Base-by-base conservation (phyloP, 2,888 invertebrate species). In the Lottia gigantea region DNA sequence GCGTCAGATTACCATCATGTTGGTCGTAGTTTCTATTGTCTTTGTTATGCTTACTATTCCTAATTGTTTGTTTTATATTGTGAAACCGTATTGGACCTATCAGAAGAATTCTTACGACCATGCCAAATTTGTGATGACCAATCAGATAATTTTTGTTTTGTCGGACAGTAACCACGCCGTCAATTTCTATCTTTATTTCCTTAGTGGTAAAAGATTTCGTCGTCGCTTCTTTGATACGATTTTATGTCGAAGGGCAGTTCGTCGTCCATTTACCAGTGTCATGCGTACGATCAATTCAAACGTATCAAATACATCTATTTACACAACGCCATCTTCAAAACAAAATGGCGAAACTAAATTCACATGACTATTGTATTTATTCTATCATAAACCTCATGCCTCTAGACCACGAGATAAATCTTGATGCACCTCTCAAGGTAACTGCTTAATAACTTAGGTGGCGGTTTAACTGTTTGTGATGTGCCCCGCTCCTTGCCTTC, bases 1-100 rank as follows among this genome's bases (percentile, higher is more conserved):
- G 62, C 74, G 76, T 14, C 84, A 84, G 70, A 78, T 83, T 25
- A 83, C 84, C 2, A 71, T 81, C 61, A 84, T 84, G 84, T 69
- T 84, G 40, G 67, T 83, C 4, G 77, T 80, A 15, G 77, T 82
- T 49, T 82, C 82, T 11, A 65, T 83, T 7, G 79, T 78, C 16
- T 84, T 82, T 63, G 74, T 82, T 16, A n/a, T 82, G 15, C 77
- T 83, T 1, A 78, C 79, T 15, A 65, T 83, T 62, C 84, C 84
- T 12, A 78, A 82, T 74, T 81, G 80, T 70, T 65, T 81, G 4
- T 83, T 82, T 74, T 83, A 82, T 66, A 78, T 83, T 62, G 72
- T 76, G 19, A 71, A 75, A 31, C 73, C 75, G n/a, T 74, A 82
- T 68, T 80, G 80, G 80, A 66, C 74, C 15, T 79, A 76, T 76